Percentiles rank a stretch among this genome's conserved stretches.
Evolutionary conservation across 1,140 invertebrate species (phyloP).

Genomic region (Bombus soroeensis): DNA sequence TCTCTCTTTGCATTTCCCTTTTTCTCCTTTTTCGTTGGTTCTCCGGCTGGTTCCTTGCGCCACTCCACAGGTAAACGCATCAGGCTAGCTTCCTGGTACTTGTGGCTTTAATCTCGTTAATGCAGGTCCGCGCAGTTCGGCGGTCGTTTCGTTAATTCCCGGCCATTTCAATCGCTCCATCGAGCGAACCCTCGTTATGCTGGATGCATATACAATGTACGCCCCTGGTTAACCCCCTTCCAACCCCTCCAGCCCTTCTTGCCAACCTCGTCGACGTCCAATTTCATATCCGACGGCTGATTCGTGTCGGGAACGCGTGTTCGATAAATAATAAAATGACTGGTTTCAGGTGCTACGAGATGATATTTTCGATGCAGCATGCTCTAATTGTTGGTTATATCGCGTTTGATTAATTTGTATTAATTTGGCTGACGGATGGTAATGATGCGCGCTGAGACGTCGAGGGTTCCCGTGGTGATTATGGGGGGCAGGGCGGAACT

Average conservation of each 20-base stretch:
- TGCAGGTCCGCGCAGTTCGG: constrained; percentile 47
- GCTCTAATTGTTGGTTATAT: not conserved
- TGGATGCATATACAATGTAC: constrained; percentile 36
- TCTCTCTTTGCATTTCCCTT: not conserved
- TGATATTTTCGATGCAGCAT: not conserved
- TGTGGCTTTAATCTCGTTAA: constrained; percentile 64
- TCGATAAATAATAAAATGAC: constrained; percentile 44
- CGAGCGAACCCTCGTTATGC: constrained; percentile 51
- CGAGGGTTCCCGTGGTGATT: not conserved
- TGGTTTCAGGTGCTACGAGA: too few species aligned
- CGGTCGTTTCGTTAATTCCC: constrained; percentile 62
- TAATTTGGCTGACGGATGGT: not conserved
- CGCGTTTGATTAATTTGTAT: not conserved
- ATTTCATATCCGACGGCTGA: not conserved
- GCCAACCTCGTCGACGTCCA: not conserved
- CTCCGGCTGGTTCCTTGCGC: constrained; percentile 4
- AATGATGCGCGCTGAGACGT: not conserved
- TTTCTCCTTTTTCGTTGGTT: not conserved
- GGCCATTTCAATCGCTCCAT: constrained; percentile 57
- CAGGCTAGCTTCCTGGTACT: constrained; percentile 29
- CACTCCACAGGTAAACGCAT: constrained; percentile 3
- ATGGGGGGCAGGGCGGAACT: not conserved
- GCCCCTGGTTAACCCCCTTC: not conserved
- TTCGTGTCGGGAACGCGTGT: not conserved
- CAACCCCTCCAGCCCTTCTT: not conserved